Evolutionary conservation across 2,797 vertebrate species (phyloP), one percentile per base, ranked within the genome.

Genomic region (Streptopelia turtur): DNA sequence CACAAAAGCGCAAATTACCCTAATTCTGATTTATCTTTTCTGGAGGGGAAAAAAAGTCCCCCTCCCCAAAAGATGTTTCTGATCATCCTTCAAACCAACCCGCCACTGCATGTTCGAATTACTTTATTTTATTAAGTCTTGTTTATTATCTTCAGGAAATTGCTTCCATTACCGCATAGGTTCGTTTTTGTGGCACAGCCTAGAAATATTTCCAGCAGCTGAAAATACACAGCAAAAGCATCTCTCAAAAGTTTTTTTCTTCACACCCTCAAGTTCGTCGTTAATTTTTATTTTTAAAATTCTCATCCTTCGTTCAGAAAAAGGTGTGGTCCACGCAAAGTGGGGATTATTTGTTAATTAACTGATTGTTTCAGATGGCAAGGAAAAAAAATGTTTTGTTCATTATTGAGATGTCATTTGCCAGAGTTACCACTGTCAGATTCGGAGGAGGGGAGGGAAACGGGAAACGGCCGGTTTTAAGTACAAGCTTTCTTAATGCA

Each of bases 381-480:
- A 76, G 9, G 12, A 31, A 18, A 60, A 53, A 68, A 61, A 37
- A 70, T 79, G 41, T 47, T 81, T 94, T 91, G 70, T 93, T 94
- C 90, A 52, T 94, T 94, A 96, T 95, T 91, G 92, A 95, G 91
- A 93, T 92, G 93, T 95, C 95, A 93, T 86, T 95, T 86, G 52
- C 60, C 85, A 89, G 70, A 97, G 75, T 68, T 85, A 49, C 61
- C 87, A 52, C 78, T 94, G 69, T 84, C 87, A 80, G 61, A 15
- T 71, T 77, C 39, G 20, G 23, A 11, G 50, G 8, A 20, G 7
- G 13, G 4, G 2, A 5, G 24, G 15, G 13, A 1, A 13, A 57
- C 7, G 30, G 27, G 68, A 63, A 82, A 94, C 52, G 7, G 63
- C 9, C 13, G 0, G 5, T 23, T 86, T 90, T 56, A 84, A 75